Base-by-base conservation (phyloP, 2,888 invertebrate species). In the Tanaodytes sp. region DNA sequence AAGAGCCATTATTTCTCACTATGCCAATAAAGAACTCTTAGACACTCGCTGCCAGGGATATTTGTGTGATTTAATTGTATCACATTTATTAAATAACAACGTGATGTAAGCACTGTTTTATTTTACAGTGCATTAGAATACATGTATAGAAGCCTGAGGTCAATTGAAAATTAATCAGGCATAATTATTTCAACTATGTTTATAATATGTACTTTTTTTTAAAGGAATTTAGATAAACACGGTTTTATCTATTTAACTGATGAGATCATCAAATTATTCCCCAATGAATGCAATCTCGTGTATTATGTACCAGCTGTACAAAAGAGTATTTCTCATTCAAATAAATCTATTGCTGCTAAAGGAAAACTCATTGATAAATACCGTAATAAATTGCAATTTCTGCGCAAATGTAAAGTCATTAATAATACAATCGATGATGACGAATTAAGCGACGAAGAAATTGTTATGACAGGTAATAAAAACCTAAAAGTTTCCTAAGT, bases 361-460 rank as follows among this genome's bases (percentile, higher is more conserved):
- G 58, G 58, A 31, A 58, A 58, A 31, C 20, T 58, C 2, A 16
- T 39, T 6, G 58, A 58, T 40, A 58, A 58, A 27, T 58, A 37
- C 15, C 48, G 58, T 2, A 58, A 58, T 39, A 46, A 46, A 18
- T 46, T 45, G 27, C 31, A 43, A 20, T 58, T 58, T 37, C 37
- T 58, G 16, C 23, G 48, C 1, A 12, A 37, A 14, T 51, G 39
- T 12, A 23, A 39, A 2, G 12, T 46, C n/a, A 5, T 40, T 40
- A 9, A 23, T 23, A 5, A 23, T 23, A 23, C 23, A n/a, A n/a
- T n/a, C n/a, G n/a, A n/a, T n/a, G n/a, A n/a, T n/a, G n/a, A n/a
- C n/a, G n/a, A n/a, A n/a, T n/a, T n/a, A n/a, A n/a, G n/a, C n/a
- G n/a, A n/a, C n/a, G n/a, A n/a, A n/a, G n/a, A n/a, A n/a, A n/a